Percentiles rank a stretch among this genome's conserved stretches.
Conservation (phyloP, 2,113 vertebrate species). For the Anolis sagrei region DNA sequence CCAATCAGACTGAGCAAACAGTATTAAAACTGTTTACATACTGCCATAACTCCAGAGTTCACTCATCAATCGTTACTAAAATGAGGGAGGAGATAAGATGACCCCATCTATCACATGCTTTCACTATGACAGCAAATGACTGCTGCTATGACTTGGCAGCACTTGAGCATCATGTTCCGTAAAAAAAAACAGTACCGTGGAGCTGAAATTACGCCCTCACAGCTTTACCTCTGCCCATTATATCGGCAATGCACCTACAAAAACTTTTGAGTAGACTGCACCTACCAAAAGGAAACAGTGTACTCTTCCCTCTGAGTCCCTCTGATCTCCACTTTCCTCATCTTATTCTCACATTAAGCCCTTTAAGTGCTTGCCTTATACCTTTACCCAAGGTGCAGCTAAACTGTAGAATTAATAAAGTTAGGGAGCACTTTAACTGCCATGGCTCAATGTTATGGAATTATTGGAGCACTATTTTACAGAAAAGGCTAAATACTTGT, state of each 20-base stretch:
- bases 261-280: neutral
- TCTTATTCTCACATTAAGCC: neutral
- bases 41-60: constrained; percentile 20
- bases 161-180: constrained; percentile 11
- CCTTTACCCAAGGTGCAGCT: neutral
- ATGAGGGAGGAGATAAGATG: neutral
- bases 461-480: no score
- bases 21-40: constrained; percentile 16
- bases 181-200: neutral
- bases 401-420: no score
- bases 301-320: neutral
- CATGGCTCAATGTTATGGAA: no score
- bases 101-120: constrained; percentile 19
- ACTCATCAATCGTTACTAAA: constrained; percentile 1
- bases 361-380: neutral
- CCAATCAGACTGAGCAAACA: neutral
- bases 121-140: neutral
- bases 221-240: neutral
- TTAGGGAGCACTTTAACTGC: no score
- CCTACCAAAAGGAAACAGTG: neutral
- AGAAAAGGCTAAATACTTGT: no score
- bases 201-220: constrained; percentile 7
- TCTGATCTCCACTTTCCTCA: neutral
- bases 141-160: constrained; percentile 10
- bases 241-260: neutral